phyloP scores from a whole-genome alignment of 2,113 vertebrate genomes.

The Chaenocephalus aceratus region DNA sequence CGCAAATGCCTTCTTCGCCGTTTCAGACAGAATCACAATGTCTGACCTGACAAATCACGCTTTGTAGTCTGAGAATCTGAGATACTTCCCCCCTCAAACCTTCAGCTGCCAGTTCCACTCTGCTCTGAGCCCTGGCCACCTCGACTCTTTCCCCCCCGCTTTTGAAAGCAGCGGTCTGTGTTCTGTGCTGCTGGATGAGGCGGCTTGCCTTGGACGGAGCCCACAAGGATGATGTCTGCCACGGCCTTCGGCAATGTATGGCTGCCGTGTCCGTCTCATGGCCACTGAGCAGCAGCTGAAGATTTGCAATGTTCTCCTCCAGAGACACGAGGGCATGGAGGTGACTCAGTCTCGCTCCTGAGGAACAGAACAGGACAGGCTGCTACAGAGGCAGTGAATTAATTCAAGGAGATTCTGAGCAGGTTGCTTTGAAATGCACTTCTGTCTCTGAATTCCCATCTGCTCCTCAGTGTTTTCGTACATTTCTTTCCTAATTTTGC shows the following conservation, averaged over 20 bases:
- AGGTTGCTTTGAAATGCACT: conserved; percentile 28
- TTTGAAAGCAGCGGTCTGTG: conserved; percentile 23
- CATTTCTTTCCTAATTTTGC: conserved; percentile 2
- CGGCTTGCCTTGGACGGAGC: conserved; percentile 12
- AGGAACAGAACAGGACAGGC: conserved; percentile 38
- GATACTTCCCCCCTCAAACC: conserved; percentile 13
- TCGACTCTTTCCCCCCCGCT: neutral
- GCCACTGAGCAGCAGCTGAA: conserved; percentile 46
- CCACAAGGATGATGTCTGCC: conserved; percentile 11
- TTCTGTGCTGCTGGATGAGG: conserved; percentile 21
- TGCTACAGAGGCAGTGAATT: conserved; percentile 38
- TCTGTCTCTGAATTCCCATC: conserved; percentile 1
- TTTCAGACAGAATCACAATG: conserved; percentile 18
- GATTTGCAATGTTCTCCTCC: conserved; percentile 43
- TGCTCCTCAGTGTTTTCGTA: neutral
- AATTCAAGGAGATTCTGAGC: conserved; percentile 31
- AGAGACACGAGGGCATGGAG: conserved; percentile 37
- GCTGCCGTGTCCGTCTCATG: conserved; percentile 21
- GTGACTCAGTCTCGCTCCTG: conserved; percentile 49
- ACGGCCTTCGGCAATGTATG: conserved; percentile 16
- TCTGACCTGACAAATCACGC: conserved; percentile 30
- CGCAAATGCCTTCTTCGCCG: neutral
- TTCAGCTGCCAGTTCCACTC: conserved; percentile 46
- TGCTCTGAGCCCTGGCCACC: conserved; percentile 8
- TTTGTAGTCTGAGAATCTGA: conserved; percentile 14